phyloP scores from a whole-genome alignment of 2,888 invertebrate species.

The Hoplodrina blanda region DNA sequence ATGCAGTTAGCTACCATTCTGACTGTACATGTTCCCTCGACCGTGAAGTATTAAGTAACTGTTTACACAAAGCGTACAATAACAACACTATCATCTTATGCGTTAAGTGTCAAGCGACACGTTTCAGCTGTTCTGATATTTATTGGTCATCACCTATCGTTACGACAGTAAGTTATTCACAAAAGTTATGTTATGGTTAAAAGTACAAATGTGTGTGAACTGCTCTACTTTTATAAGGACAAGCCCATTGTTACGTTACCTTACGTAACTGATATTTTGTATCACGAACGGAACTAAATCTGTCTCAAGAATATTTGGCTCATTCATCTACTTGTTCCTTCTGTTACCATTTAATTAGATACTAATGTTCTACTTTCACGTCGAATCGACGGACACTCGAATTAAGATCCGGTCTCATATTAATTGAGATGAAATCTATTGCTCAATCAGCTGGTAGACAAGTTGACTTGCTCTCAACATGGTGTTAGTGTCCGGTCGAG shows the following conservation, averaged over 20 bases:
- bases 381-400: slow-evolving; percentile 29
- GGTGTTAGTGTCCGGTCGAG: slow-evolving; percentile 27
- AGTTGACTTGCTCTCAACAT: slow-evolving; percentile 38
- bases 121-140: slow-evolving; percentile 19
- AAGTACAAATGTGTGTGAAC: slow-evolving; percentile 19
- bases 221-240: slow-evolving; percentile 38
- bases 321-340: slow-evolving; percentile 26
- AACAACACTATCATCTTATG: slow-evolving; percentile 40
- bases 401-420: slow-evolving; percentile 51
- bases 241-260: slow-evolving; percentile 34
- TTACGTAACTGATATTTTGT: slow-evolving; percentile 44
- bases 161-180: not conserved
- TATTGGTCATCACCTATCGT: slow-evolving; percentile 17
- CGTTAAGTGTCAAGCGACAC: slow-evolving; percentile 30
- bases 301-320: slow-evolving; percentile 22
- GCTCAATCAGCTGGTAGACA: slow-evolving; percentile 53
- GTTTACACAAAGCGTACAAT: slow-evolving; percentile 68
- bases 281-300: slow-evolving; percentile 37
- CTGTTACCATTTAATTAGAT: slow-evolving; percentile 40
- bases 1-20: slow-evolving; percentile 74
- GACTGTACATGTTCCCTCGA: slow-evolving; percentile 73
- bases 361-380: slow-evolving; percentile 55
- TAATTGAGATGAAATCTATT: slow-evolving; percentile 54
- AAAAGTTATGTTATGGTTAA: slow-evolving; percentile 7
- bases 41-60: slow-evolving; percentile 77